These are phyloP conservation scores for Taxidea taxus DNA, from an alignment of 2,113 vertebrate genomes.

Conservation along the genomic window DNA sequence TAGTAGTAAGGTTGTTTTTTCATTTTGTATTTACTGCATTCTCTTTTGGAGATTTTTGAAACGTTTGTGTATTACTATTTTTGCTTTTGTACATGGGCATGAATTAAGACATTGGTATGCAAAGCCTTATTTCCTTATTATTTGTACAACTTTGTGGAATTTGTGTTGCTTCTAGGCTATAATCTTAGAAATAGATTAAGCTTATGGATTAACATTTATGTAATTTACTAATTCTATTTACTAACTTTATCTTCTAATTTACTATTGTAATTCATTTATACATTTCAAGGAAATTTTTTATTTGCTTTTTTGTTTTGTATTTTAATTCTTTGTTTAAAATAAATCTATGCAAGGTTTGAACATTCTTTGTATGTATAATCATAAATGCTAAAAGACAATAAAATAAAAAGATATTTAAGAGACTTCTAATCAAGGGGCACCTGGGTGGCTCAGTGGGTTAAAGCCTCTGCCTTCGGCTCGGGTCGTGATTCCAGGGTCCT, in stretches of 20 bases:
- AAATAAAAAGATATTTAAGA: constrained; percentile 9
- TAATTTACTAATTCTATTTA: neutral
- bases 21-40: neutral
- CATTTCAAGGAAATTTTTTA: neutral
- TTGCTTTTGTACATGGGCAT: neutral
- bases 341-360: neutral
- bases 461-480: too few species aligned
- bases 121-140: neutral
- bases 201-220: neutral
- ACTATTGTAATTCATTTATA: neutral
- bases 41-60: neutral
- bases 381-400: neutral
- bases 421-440: neutral
- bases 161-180: neutral
- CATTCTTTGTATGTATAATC: neutral
- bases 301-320: neutral
- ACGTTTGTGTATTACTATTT: neutral
- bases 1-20: neutral
- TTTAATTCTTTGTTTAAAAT: neutral
- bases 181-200: neutral
- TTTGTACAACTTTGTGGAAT: neutral
- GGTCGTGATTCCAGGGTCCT: too few species aligned
- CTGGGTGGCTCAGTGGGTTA: too few species aligned
- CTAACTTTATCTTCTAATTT: neutral
- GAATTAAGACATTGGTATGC: neutral